Base-by-base conservation (phyloP, 2,888 invertebrate species). In the Mythimna lalbum region DNA sequence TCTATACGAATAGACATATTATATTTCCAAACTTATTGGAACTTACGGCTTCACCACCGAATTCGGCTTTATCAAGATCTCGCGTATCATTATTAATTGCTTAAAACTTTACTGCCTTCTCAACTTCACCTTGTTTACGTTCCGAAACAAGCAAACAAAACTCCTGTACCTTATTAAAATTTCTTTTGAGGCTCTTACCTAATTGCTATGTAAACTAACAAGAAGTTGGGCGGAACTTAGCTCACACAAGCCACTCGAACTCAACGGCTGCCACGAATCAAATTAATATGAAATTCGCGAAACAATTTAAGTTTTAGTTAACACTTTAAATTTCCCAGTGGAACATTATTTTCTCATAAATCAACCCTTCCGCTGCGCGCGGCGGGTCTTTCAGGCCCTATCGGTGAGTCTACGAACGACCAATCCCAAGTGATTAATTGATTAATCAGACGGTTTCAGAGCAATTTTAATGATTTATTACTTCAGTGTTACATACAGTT, bases 321-420 rank as follows among this genome's bases (percentile, higher is more conserved):
- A 86, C 87, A 89, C 88, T 89, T 85, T 87, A 90, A 91, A 93
- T 92, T 93, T 93, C 92, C 92, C 91, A 67, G 82, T 87, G 88
- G 93, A 90, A 90, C 91, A 95, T 94, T 94, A 95, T 93, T 93
- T 94, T 90, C 91, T 85, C 91, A 93, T 95, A 94, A 95, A 95
- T 95, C 95, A 95, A 93, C 91, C 93, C 92, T 92, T 92, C 80
- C 89, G 73, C 81, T 87, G 81, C 74, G 78, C 73, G 33, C 70
- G 63, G 78, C 73, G 86, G 92, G 91, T 90, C 90, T 89, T 87
- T 84, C 86, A 81, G 83, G 86, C 81, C 92, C 93, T 92, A 93
- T 93, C 93, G 89, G 90, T 87, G 87, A 87, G 89, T 90, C 88
- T 89, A 88, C 88, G 88, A 86, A 86, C 79, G 83, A 83, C 90